phyloP scores from a whole-genome alignment of 2,113 vertebrate genomes.

The Rhinichthys klamathensis region DNA sequence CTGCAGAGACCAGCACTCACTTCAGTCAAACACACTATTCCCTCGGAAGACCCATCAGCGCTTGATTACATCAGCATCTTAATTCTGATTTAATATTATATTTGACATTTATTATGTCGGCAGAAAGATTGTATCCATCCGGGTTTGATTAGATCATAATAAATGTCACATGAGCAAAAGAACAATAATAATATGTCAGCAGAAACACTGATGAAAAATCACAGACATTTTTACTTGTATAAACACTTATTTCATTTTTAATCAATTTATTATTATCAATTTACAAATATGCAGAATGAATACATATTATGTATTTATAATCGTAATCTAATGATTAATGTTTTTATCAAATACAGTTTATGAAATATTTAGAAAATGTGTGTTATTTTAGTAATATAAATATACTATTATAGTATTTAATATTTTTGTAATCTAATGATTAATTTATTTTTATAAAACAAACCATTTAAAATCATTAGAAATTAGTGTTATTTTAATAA shows the following conservation, averaged over 20 bases:
- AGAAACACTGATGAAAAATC: background rate
- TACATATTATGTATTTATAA: background rate
- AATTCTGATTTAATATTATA: too few species aligned
- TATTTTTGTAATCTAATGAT: background rate
- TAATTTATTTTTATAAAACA: background rate
- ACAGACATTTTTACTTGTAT: background rate
- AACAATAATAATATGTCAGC: background rate
- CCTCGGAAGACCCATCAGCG: too few species aligned
- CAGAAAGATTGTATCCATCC: background rate
- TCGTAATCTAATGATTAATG: background rate
- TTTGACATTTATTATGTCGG: too few species aligned
- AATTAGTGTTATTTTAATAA: background rate
- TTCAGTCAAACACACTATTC: too few species aligned
- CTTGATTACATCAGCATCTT: too few species aligned
- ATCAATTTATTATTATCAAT: background rate
- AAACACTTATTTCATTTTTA: too few species aligned
- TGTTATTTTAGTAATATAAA: too few species aligned
- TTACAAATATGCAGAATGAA: background rate
- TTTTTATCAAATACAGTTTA: background rate
- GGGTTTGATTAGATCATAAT: background rate
- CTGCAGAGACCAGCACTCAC: slow-evolving; percentile 63
- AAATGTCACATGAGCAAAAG: too few species aligned
- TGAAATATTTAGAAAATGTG: background rate
- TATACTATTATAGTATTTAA: too few species aligned
- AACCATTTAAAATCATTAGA: background rate